Evolutionary conservation across 2,888 invertebrate genomes (phyloP).

Genomic region (Calameuta idolon): DNA sequence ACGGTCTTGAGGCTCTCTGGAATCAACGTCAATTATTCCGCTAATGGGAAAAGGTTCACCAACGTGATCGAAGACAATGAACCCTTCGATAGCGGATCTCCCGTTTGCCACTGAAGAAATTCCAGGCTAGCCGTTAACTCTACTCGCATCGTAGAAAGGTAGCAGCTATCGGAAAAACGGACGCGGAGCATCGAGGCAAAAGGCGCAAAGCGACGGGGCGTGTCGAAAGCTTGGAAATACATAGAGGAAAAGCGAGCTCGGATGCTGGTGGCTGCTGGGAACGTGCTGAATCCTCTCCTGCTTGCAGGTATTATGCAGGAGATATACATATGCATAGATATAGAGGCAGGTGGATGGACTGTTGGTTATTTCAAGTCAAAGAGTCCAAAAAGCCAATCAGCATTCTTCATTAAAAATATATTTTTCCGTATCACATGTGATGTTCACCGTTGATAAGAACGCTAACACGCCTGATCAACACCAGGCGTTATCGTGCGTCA

Average conservation of each 20-base stretch:
- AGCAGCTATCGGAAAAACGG: too few species aligned
- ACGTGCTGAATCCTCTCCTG: neutral
- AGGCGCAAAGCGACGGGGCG: neutral
- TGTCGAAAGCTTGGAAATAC: neutral
- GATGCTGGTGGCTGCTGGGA: neutral
- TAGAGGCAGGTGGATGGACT: neutral
- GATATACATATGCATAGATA: too few species aligned
- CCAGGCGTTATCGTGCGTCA: neutral
- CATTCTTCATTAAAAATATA: neutral
- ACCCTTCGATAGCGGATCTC: too few species aligned
- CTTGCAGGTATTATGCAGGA: neutral
- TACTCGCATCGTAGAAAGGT: neutral
- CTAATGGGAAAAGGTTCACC: too few species aligned
- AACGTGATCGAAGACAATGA: too few species aligned
- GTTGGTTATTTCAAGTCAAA: neutral
- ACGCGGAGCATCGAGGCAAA: neutral
- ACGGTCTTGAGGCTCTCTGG: too few species aligned
- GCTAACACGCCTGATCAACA: neutral
- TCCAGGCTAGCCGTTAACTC: too few species aligned
- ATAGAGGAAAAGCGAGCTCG: neutral
- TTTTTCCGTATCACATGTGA: neutral
- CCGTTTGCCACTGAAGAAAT: too few species aligned
- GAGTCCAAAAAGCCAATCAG: neutral
- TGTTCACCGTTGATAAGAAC: neutral
- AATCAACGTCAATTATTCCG: too few species aligned